phyloP scores from a whole-genome alignment of 2,797 vertebrate species.

The Sebastes minor region DNA sequence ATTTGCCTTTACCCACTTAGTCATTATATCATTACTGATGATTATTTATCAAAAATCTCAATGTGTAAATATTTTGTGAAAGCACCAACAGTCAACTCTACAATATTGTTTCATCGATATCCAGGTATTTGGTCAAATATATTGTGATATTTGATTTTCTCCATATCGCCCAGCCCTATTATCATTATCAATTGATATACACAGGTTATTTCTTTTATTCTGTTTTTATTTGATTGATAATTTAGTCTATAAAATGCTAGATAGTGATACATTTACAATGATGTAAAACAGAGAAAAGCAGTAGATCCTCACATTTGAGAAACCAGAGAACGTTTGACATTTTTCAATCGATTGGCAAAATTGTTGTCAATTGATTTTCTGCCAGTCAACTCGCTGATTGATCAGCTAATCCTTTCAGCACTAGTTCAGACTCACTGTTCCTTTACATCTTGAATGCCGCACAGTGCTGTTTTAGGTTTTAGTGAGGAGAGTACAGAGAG shows the following conservation, averaged over 20 bases:
- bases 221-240: background rate
- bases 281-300: background rate
- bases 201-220: no score
- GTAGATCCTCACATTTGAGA: background rate
- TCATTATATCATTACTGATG: no score
- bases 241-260: background rate
- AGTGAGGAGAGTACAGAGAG: background rate
- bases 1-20: no score
- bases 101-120: no score
- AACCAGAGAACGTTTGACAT: background rate
- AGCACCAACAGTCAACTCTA: no score
- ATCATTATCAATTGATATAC: no score
- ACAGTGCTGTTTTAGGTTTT: slow-evolving; percentile 9
- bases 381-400: background rate
- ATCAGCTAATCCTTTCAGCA: background rate
- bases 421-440: background rate
- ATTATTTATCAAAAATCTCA: no score
- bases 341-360: background rate
- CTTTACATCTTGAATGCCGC: slow-evolving; percentile 16
- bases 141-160: no score
- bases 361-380: background rate
- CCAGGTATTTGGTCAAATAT: no score
- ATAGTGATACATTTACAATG: background rate
- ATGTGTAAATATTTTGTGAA: no score
- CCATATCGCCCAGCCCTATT: no score